These are phyloP conservation scores for Barypeithes pellucidus DNA, from an alignment of 2,888 invertebrate genomes.

Conservation along the genomic window DNA sequence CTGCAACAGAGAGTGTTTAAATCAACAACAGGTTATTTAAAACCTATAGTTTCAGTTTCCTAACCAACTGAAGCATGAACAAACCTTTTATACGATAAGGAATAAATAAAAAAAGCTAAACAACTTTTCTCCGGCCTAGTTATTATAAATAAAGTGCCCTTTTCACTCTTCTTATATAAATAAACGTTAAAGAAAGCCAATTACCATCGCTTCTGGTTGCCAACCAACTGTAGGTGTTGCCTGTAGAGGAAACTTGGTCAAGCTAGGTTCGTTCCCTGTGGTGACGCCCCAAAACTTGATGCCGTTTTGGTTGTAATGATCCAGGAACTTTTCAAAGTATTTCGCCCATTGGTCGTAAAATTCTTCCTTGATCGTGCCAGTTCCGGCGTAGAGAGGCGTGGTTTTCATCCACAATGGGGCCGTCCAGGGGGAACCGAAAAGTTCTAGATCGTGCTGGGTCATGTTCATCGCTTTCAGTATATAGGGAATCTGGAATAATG, in stretches of 20 bases:
- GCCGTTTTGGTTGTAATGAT: constrained; percentile 81
- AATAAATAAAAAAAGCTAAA: too few relatives aligned
- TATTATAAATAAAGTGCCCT: too few relatives aligned
- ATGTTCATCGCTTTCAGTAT: constrained; percentile 62
- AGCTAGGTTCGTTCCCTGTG: constrained; percentile 87
- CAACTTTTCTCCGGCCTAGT: too few relatives aligned
- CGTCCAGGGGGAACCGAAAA: constrained; percentile 77
- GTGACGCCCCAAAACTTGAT: constrained; percentile 87
- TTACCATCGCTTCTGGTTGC: constrained; percentile 1
- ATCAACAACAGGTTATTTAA: background rate
- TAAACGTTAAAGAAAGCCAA: too few relatives aligned
- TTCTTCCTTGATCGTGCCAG: constrained; percentile 53
- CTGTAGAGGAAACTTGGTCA: background rate
- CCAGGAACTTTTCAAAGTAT: constrained; percentile 86
- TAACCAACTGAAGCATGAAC: constrained; percentile 1
- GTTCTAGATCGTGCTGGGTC: constrained; percentile 58
- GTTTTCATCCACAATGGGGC: constrained; percentile 74
- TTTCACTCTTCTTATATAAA: too few relatives aligned
- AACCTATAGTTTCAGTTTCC: background rate
- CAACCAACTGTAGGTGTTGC: constrained; percentile 16
- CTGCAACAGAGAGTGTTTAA: background rate
- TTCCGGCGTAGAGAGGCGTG: constrained; percentile 64
- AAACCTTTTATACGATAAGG: too few relatives aligned
- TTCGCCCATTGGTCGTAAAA: constrained; percentile 86
- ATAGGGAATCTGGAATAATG: constrained; percentile 63